Conservation (phyloP, 2,888 invertebrate genomes). For the Anthoptus insignis region DNA sequence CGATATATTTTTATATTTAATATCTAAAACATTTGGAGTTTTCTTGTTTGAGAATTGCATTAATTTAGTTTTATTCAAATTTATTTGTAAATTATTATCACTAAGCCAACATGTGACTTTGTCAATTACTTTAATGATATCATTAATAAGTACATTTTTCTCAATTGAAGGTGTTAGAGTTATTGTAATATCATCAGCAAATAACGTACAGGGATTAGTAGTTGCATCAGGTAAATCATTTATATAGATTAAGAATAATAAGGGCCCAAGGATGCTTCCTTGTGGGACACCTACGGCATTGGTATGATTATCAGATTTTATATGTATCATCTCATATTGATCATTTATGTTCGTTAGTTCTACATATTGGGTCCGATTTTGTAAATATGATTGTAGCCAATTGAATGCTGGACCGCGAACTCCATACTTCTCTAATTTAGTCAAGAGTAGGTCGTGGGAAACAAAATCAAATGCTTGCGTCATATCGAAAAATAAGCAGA, state of each 20-base stretch:
- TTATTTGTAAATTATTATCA: not conserved
- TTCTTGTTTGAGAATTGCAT: not conserved
- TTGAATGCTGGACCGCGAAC: not conserved
- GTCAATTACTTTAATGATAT: not conserved
- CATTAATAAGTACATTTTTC: not conserved
- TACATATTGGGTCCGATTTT: not conserved
- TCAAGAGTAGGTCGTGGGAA: not conserved
- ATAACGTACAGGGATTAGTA: not conserved
- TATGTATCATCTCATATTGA: not conserved
- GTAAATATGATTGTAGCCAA: not conserved
- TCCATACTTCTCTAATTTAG: not conserved
- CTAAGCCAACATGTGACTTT: not conserved
- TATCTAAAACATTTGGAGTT: not conserved
- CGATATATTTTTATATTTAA: not conserved
- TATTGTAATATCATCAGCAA: not conserved
- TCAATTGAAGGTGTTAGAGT: not conserved
- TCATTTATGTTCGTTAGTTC: not conserved
- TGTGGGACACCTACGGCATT: constrained; percentile 1
- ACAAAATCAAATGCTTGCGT: not conserved
- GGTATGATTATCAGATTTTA: not conserved
- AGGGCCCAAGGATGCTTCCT: constrained; percentile 13
- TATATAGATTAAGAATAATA: constrained; percentile 8
- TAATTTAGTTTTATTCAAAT: not conserved
- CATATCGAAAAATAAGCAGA: not conserved
- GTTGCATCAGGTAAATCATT: constrained; percentile 6